These are phyloP conservation scores for Bradysia coprophila DNA, from an alignment of 1,140 invertebrate species.

Conservation along the genomic window DNA sequence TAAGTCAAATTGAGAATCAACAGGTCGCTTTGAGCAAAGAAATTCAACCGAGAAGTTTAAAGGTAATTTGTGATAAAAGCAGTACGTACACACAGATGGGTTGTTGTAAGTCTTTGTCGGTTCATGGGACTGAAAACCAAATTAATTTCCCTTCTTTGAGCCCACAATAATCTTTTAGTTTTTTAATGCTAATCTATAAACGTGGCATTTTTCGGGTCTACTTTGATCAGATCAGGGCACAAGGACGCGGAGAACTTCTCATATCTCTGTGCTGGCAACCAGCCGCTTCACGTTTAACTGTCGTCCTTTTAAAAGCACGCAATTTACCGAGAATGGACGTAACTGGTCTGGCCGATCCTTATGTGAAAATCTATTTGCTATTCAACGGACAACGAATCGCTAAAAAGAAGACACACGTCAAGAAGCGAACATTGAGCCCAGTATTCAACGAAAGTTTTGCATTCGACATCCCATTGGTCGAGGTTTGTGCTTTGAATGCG, in stretches of 20 bases:
- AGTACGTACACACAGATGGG: no score
- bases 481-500: slow-evolving; percentile 17
- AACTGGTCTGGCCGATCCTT: slow-evolving; percentile 82
- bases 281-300: slow-evolving; percentile 69
- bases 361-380: slow-evolving; percentile 93
- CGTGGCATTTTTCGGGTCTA: no score
- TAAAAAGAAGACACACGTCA: slow-evolving; percentile 98
- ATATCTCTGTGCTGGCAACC: slow-evolving; percentile 90
- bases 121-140: no score
- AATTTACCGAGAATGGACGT: slow-evolving; percentile 93
- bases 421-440: slow-evolving; percentile 91
- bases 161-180: background rate
- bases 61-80: slow-evolving; percentile 48
- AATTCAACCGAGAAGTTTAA: slow-evolving; percentile 69
- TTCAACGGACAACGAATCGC: slow-evolving; percentile 94
- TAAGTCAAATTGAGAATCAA: slow-evolving; percentile 60
- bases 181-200: background rate
- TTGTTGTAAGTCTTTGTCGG: no score
- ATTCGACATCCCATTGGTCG: slow-evolving; percentile 55
- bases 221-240: slow-evolving; percentile 51
- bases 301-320: slow-evolving; percentile 80
- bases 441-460: slow-evolving; percentile 97
- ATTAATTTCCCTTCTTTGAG: no score
- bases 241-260: slow-evolving; percentile 76
- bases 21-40: slow-evolving; percentile 58